Evolutionary conservation across 2,888 invertebrate genomes (phyloP).

Genomic region (Junonia oenone): DNA sequence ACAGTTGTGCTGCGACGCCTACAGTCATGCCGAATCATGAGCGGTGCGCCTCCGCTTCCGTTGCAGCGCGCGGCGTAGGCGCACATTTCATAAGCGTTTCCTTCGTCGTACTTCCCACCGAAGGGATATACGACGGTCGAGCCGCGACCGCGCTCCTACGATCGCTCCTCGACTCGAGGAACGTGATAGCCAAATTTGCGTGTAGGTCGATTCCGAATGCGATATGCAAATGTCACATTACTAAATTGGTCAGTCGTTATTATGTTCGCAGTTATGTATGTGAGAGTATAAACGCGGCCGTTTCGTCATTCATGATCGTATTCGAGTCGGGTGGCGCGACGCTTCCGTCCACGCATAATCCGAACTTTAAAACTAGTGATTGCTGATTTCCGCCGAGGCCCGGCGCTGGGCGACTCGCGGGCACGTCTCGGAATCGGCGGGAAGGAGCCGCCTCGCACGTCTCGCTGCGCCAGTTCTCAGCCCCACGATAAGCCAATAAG

Average conservation of each 20-base stretch:
- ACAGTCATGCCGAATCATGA: slow-evolving; percentile 36
- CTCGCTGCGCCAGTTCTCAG: slow-evolving; percentile 49
- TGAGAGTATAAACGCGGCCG: slow-evolving; percentile 33
- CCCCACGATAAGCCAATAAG: slow-evolving; percentile 69
- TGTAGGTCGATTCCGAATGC: slow-evolving; percentile 40
- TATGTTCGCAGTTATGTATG: slow-evolving; percentile 41
- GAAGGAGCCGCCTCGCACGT: slow-evolving; percentile 35
- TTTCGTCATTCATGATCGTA: slow-evolving; percentile 43
- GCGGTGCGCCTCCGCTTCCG: slow-evolving; percentile 65
- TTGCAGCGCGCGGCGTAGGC: slow-evolving; percentile 53
- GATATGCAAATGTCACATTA: slow-evolving; percentile 32
- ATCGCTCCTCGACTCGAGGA: slow-evolving; percentile 8
- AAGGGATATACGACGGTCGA: slow-evolving; percentile 26
- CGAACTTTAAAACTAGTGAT: slow-evolving; percentile 38
- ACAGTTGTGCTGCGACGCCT: slow-evolving; percentile 44
- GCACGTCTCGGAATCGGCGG: slow-evolving; percentile 13
- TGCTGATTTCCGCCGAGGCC: slow-evolving; percentile 40
- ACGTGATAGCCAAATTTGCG: slow-evolving; percentile 37
- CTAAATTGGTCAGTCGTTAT: slow-evolving; percentile 47
- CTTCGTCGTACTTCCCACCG: slow-evolving; percentile 59
- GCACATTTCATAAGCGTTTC: slow-evolving; percentile 66
- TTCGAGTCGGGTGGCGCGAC: slow-evolving; percentile 34
- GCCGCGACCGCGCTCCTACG: slow-evolving; percentile 35
- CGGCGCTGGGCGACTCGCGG: slow-evolving; percentile 31
- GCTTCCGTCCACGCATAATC: slow-evolving; percentile 45